These are phyloP conservation scores for Toxostoma redivivum DNA, from an alignment of 2,113 vertebrate genomes.

Conservation along the genomic window DNA sequence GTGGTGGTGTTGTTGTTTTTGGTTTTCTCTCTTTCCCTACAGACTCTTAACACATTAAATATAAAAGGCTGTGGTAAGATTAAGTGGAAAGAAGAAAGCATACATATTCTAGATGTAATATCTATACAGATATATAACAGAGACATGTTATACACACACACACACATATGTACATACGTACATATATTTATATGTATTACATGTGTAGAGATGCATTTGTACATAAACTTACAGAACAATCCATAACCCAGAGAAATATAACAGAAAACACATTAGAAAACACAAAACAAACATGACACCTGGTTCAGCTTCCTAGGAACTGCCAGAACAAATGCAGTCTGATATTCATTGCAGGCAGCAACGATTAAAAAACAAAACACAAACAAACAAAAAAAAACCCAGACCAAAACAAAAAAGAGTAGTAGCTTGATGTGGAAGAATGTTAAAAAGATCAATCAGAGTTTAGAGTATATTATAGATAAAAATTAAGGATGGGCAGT, in stretches of 20 bases:
- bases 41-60: background rate
- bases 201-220: background rate
- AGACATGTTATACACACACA: background rate
- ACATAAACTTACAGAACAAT: background rate
- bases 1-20: background rate
- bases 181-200: background rate
- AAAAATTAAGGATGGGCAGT: background rate
- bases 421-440: background rate
- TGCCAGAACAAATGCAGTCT: background rate
- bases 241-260: background rate
- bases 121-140: background rate
- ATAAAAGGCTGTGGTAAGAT: background rate
- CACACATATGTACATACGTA: rapidly evolving
- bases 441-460: background rate
- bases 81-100: background rate
- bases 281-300: background rate
- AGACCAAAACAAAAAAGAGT: background rate
- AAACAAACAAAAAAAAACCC: background rate
- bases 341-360: background rate
- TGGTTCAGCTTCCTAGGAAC: background rate
- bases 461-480: background rate
- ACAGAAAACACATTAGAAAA: background rate
- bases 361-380: background rate
- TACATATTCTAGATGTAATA: background rate
- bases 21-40: background rate